Base-by-base conservation (phyloP, 2,888 invertebrate genomes). In the Tenthredo notha region DNA sequence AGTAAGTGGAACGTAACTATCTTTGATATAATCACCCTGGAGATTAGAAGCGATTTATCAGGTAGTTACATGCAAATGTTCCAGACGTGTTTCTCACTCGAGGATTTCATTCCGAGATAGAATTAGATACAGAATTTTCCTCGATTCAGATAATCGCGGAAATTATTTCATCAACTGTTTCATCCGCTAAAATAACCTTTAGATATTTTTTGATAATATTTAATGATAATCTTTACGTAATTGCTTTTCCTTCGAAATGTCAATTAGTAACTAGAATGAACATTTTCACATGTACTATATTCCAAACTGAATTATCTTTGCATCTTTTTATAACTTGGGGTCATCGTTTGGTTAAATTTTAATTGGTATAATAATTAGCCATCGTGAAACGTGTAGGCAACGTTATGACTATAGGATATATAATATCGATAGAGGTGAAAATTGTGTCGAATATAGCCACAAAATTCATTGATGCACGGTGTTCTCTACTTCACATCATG, bases 21-120 rank as follows among this genome's bases (percentile, higher is more conserved):
- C 47, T 37, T 75, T 47, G 43, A 15, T 75, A 75, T 47, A 75
- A 75, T 75, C 15, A 21, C 75, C 25, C 25, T 6, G 21, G 43
- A 75, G 47, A 75, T 75, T 75, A 47, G 21, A 47, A 25, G 21
- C 75, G 75, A 75, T 75, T 75, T 47, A 43, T 12, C 37, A 70
- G 70, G 33, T n/a, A 70, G 70, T 70, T 70, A 75, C 10, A 75
- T 75, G 75, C 75, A 75, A 75, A 75, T 75, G 47, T 75, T 75
- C 47, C 47, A 43, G 12, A 75, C 47, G 43, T 47, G 47, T 75
- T 75, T 47, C 47, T 47, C 21, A 21, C n/a, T 25, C n/a, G 40
- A 47, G n/a, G 47, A 25, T 75, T 47, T 5, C 5, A 75, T 40
- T 15, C 12, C 21, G 25, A 25, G 21, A 21, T 47, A 0, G 21